Conservation (phyloP, 1,140 invertebrate genomes). For the Bombus confusus region DNA sequence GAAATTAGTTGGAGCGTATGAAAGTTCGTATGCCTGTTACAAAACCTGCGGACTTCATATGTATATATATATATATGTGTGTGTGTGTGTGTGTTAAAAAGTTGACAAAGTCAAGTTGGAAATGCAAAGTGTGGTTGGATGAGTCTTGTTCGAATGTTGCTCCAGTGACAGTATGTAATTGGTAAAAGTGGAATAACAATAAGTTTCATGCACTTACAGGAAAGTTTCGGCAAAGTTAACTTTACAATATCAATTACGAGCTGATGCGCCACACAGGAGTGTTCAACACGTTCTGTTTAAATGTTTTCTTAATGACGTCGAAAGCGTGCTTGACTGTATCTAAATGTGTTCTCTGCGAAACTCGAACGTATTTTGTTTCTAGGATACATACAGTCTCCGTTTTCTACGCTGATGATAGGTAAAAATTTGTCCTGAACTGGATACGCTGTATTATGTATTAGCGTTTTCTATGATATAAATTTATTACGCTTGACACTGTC, state of each 20-base stretch:
- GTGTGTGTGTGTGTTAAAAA: too few relatives aligned
- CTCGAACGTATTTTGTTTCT: neutral
- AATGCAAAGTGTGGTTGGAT: too few relatives aligned
- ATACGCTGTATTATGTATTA: neutral
- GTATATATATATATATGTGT: too few relatives aligned
- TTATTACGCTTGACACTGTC: too few relatives aligned
- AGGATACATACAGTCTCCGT: neutral
- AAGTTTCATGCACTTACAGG: neutral
- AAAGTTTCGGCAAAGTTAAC: neutral
- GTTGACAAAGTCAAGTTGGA: too few relatives aligned
- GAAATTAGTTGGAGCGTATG: too few relatives aligned
- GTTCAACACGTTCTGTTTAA: neutral
- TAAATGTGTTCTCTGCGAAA: neutral
- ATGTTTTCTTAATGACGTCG: slow-evolving; percentile 8
- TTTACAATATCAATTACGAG: slow-evolving; percentile 8
- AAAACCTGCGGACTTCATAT: too few relatives aligned
- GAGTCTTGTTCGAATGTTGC: too few relatives aligned
- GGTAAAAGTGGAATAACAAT: neutral
- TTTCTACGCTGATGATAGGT: neutral
- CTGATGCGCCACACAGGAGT: neutral
- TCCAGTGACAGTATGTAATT: neutral
- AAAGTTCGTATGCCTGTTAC: too few relatives aligned
- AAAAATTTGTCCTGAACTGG: neutral
- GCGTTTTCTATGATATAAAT: too few relatives aligned
- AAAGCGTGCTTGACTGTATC: neutral